These are phyloP conservation scores for Pyralis farinalis DNA, from an alignment of 2,888 invertebrate genomes.

Conservation along the genomic window DNA sequence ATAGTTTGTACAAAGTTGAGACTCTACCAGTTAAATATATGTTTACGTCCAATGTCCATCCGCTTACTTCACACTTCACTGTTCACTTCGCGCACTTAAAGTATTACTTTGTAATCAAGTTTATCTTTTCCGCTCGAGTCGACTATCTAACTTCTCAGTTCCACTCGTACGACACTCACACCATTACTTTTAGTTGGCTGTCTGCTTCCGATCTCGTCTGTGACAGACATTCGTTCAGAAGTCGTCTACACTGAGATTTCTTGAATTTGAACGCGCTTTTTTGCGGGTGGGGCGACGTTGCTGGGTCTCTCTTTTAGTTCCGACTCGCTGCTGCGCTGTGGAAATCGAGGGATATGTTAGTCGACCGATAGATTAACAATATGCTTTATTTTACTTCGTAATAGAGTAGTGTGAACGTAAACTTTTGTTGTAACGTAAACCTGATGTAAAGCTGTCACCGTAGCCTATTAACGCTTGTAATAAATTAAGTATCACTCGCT, in stretches of 20 bases:
- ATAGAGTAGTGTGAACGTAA: too few relatives aligned
- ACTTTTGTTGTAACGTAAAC: too few relatives aligned
- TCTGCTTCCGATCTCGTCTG: neutral
- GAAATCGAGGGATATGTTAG: conserved; percentile 55
- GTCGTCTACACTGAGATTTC: conserved; percentile 88
- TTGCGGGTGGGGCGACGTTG: conserved; percentile 72
- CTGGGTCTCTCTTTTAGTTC: conserved; percentile 64
- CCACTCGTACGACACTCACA: neutral
- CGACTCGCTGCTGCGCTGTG: conserved; percentile 78
- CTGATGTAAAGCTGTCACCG: too few relatives aligned
- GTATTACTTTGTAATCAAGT: conserved; percentile 7
- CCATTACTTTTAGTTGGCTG: neutral
- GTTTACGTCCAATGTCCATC: neutral
- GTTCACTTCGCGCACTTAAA: conserved; percentile 7
- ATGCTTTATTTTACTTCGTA: neutral
- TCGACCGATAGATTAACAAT: conserved; percentile 12
- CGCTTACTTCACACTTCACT: neutral
- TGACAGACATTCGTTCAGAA: conserved; percentile 25
- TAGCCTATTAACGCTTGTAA: too few relatives aligned
- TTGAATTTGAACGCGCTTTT: conserved; percentile 90
- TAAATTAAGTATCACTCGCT: too few relatives aligned
- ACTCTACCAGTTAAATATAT: neutral
- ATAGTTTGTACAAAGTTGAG: neutral
- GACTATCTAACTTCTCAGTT: neutral
- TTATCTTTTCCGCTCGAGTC: conserved; percentile 1